These are phyloP conservation scores for Anthophora plumipes DNA, from an alignment of 2,888 invertebrate genomes.

Conservation along the genomic window DNA sequence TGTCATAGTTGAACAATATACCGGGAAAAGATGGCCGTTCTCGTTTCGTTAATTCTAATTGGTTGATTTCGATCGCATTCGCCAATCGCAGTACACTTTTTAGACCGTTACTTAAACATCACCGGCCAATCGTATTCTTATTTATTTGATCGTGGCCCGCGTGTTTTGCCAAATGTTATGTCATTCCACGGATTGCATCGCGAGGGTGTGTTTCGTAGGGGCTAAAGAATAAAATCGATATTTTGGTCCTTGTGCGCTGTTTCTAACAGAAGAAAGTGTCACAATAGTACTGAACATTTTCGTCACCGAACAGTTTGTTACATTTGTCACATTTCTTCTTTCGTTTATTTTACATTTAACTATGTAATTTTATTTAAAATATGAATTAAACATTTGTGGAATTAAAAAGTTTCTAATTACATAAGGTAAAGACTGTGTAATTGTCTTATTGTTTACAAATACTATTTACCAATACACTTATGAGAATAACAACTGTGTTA, in stretches of 20 bases:
- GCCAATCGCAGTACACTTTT: slow-evolving; percentile 31
- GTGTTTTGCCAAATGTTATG: slow-evolving; percentile 54
- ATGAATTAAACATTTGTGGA: not conserved
- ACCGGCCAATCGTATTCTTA: slow-evolving; percentile 15
- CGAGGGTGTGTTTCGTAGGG: not conserved
- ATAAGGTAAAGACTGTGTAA: not conserved
- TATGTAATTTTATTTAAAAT: not conserved
- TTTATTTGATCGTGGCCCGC: slow-evolving; percentile 40
- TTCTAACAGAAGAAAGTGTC: not conserved
- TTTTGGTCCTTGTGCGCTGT: slow-evolving; percentile 19
- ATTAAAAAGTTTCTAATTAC: not conserved
- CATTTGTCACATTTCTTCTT: not conserved
- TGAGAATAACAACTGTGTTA: too few relatives aligned
- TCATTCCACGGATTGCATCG: slow-evolving; percentile 30
- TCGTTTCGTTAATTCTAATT: slow-evolving; percentile 35
- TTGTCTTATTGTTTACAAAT: not conserved
- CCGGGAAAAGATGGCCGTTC: slow-evolving; percentile 46
- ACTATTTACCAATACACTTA: not conserved
- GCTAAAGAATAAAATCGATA: slow-evolving; percentile 23
- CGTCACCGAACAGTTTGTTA: not conserved
- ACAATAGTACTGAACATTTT: not conserved
- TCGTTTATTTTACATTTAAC: not conserved
- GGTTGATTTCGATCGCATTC: slow-evolving; percentile 29
- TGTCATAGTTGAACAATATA: slow-evolving; percentile 35
- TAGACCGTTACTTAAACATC: not conserved